phyloP scores from a whole-genome alignment of 2,797 vertebrate species.

The Halcyon smyrnensis region DNA sequence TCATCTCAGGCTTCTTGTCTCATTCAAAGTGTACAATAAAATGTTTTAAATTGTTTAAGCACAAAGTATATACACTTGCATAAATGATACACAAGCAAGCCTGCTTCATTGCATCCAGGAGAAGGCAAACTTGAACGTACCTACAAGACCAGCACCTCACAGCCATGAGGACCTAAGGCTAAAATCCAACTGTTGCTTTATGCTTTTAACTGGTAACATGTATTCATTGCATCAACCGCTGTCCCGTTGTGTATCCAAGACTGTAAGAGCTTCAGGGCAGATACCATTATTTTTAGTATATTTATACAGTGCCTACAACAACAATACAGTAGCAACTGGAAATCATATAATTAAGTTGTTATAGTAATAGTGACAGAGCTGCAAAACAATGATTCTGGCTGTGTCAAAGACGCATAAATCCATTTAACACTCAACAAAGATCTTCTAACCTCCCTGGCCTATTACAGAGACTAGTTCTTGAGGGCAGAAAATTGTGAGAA shows the following conservation, averaged over 20 bases:
- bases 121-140: background rate
- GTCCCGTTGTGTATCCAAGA: background rate
- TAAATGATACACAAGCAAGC: background rate
- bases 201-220: background rate
- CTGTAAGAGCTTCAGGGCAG: background rate
- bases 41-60: background rate
- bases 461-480: background rate
- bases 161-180: background rate
- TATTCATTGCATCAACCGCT: background rate
- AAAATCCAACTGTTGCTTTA: background rate
- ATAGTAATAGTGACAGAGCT: background rate
- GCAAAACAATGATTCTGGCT: background rate
- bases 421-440: background rate
- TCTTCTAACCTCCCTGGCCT: background rate
- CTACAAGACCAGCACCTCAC: background rate
- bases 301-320: constrained; percentile 2
- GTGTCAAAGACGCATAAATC: constrained; percentile 19
- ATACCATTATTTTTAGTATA: background rate
- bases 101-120: background rate
- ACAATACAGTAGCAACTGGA: background rate
- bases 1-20: background rate
- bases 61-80: background rate
- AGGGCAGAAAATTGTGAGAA: background rate
- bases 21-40: background rate
- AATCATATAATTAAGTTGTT: constrained; percentile 44